Base-by-base conservation (phyloP, 1,140 invertebrate genomes). In the Heliconius himera region DNA sequence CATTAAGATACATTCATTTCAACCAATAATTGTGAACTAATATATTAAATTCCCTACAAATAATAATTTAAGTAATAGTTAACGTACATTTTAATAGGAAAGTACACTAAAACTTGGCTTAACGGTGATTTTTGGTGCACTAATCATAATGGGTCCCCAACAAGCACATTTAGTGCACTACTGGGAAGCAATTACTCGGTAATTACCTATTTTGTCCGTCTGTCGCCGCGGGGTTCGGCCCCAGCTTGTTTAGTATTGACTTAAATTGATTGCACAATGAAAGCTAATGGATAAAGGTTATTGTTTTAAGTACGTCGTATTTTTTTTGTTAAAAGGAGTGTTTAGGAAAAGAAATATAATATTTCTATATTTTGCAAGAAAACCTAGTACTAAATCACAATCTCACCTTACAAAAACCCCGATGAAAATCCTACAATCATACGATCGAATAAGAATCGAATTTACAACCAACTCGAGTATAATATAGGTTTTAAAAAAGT, bases 111-210 rank as follows among this genome's bases (percentile, higher is more conserved):
- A 71, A 38, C 26, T 66, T 66, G 60, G 22, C 20, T 56, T 56
- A 56, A 56, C n/a, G 54, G n/a, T 3, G 8, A 56, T 22, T 56
- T 22, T 56, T 56, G 20, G 54, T 9, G 20, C 22, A 56, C 16
- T 66, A 66, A 66, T 26, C 60, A 66, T 66, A 22, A 56, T 56
- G 49, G 73, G 22, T 51, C 46, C 73, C 73, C 73, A 51, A 70
- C 70, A 36, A 29, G 33, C 70, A 70, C 26, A 70, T 70, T 76
- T 76, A 79, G 20, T 73, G 38, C 66, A 80, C 79, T 76, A 51
- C 70, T 80, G 70, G 79, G 70, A 49, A 56, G 74, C 79, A 80
- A 80, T 80, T 76, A 80, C 36, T 36, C 38, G 38, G 79, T 76
- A 80, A 80, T 76, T 76, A 75, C 74, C 70, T 41, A 80, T 76